Base-by-base conservation (phyloP, 1,140 invertebrate genomes). In the Bombus sibiricus region DNA sequence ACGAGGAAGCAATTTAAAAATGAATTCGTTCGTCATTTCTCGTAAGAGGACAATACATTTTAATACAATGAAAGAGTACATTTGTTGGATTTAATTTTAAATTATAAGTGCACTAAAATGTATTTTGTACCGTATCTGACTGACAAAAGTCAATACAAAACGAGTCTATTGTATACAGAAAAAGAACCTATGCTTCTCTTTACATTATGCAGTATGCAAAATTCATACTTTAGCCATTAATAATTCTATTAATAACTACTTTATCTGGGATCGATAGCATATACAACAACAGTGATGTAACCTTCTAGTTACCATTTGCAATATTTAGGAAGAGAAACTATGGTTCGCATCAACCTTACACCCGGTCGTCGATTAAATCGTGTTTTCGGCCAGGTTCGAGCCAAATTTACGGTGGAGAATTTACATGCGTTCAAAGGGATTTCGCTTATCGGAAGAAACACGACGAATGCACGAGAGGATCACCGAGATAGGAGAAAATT, bases 201-300 rank as follows among this genome's bases (percentile, higher is more conserved):
- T 53, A 53, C 47, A 22, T 22, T 53, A 53, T 53, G 18, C 47
- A 18, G 1, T 53, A 53, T 53, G 6, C 18, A n/a, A 32, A 32
- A 15, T 64, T 13, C 62, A 8, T 18, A 5, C n/a, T 18, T 22
- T 34, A 18, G 13, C 0, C n/a, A 12, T 32, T 22, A 9, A 25
- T 37, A 59, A 28, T 37, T 32, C n/a, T 18, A 32, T 0, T 1
- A 6, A 15, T 1, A 0, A 32, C 13, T 32, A n/a, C 32, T 15
- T 15, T 15, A 15, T 18, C n/a, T 4, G 28, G 9, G 10, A 53
- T 8, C 8, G 25, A 32, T 32, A 53, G 59, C 37, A 47, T 32
- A 53, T 75, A 86, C 64, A 78, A 74, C 37, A 28, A 78, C 62
- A n/a, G n/a, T 71, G 73, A 74, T 12, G 83, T n/a, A 81, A 82